These are phyloP conservation scores for Stegostoma tigrinum DNA, from an alignment of 2,113 vertebrate species.

Conservation along the genomic window DNA sequence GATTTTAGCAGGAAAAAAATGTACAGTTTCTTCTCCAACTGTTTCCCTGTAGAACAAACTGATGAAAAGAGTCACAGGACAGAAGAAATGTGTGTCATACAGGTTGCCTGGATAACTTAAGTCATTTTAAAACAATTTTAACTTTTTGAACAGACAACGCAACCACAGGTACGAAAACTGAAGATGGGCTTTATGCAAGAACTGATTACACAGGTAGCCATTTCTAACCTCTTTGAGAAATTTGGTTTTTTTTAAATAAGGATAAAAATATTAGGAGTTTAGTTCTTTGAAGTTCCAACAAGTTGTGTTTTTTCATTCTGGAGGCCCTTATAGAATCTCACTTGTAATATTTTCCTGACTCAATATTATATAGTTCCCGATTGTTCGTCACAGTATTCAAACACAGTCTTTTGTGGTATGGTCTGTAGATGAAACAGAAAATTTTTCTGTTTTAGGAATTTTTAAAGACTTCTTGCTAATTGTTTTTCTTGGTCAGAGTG, in stretches of 20 bases:
- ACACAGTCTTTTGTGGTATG: neutral
- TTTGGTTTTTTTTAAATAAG: neutral
- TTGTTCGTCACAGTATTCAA: neutral
- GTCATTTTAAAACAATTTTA: neutral
- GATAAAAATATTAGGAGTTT: neutral
- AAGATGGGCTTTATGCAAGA: slow-evolving; percentile 84
- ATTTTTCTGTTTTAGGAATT: neutral
- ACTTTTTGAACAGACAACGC: slow-evolving; percentile 68
- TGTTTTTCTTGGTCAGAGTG: neutral
- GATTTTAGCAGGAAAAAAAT: neutral
- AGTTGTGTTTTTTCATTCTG: neutral
- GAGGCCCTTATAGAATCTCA: neutral
- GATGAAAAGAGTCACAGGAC: neutral
- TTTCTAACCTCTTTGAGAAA: neutral
- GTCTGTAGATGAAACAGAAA: neutral
- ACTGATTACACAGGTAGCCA: slow-evolving; percentile 80
- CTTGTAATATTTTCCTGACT: neutral
- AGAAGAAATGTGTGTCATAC: neutral
- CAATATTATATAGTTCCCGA: neutral
- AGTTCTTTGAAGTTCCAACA: neutral
- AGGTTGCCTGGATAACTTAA: neutral
- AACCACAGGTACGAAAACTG: slow-evolving; percentile 75
- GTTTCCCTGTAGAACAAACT: neutral
- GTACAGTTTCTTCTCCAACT: neutral
- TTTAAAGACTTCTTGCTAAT: neutral